phyloP scores from a whole-genome alignment of 2,888 invertebrate species.

The Mimachlamys varia region DNA sequence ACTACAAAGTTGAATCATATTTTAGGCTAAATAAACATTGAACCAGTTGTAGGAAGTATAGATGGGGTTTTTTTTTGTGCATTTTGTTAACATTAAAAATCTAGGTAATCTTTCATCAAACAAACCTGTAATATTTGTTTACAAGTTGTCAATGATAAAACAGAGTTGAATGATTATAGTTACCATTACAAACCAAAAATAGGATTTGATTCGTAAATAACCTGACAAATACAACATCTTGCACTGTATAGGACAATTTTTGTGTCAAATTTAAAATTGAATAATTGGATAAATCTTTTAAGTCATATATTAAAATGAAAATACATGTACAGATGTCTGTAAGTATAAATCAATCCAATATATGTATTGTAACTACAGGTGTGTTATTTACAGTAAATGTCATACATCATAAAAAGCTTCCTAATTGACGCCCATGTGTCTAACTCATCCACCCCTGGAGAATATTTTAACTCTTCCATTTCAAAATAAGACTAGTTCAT shows the following conservation, averaged over 20 bases:
- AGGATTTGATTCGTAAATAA: background rate
- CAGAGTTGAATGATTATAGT: background rate
- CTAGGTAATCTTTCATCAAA: background rate
- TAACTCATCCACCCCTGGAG: too few relatives aligned
- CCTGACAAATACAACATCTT: background rate
- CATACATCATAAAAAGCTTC: background rate
- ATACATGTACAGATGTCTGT: too few relatives aligned
- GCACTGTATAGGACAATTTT: too few relatives aligned
- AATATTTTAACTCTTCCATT: too few relatives aligned
- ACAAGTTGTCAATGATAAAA: background rate
- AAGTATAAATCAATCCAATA: too few relatives aligned
- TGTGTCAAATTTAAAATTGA: too few relatives aligned
- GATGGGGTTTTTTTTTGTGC: background rate
- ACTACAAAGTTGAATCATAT: too few relatives aligned
- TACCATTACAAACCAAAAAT: background rate
- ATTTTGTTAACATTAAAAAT: background rate
- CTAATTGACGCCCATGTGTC: background rate
- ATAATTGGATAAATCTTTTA: background rate
- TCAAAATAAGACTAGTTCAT: too few relatives aligned
- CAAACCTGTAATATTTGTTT: background rate
- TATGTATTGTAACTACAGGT: background rate
- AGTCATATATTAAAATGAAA: background rate
- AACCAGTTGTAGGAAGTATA: background rate
- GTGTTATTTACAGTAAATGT: background rate
- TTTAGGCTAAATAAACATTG: too few relatives aligned